Evolutionary conservation across 2,113 vertebrate species (phyloP).

Genomic region (Lagopus muta): DNA sequence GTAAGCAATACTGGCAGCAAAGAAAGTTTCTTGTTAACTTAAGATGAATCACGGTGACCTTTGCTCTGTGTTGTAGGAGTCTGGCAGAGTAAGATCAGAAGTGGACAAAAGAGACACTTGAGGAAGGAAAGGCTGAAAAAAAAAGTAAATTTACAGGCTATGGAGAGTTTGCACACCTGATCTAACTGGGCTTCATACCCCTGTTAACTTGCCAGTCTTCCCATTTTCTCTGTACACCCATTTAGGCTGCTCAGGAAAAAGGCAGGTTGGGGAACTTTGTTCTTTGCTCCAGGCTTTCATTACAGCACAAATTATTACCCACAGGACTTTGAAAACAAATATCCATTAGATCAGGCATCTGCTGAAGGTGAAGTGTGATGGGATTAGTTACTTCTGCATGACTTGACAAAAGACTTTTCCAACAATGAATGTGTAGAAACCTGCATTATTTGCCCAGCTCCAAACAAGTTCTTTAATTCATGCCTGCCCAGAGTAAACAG

Average conservation of each 20-base stretch:
- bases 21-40: neutral
- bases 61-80: constrained; percentile 52
- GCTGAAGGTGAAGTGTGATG: neutral
- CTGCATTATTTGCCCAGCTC: neutral
- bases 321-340: neutral
- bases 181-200: neutral
- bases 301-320: neutral
- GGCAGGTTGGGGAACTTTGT: neutral
- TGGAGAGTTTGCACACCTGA: neutral
- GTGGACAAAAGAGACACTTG: constrained; percentile 68
- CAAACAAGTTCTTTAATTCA: constrained; percentile 4
- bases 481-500: neutral
- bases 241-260: constrained; percentile 11
- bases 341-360: neutral
- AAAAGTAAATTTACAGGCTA: constrained; percentile 54
- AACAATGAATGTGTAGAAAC: neutral
- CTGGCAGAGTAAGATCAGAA: constrained; percentile 76
- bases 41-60: neutral
- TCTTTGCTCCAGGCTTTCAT: neutral
- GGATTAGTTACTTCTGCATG: neutral
- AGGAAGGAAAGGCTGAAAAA: constrained; percentile 70
- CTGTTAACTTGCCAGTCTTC: neutral
- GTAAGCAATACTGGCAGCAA: neutral
- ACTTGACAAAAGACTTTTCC: neutral
- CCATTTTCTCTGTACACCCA: neutral